Evolutionary conservation across 2,797 vertebrate genomes (phyloP), one percentile per base, ranked within the genome.

Genomic region (Nothura maculosa): DNA sequence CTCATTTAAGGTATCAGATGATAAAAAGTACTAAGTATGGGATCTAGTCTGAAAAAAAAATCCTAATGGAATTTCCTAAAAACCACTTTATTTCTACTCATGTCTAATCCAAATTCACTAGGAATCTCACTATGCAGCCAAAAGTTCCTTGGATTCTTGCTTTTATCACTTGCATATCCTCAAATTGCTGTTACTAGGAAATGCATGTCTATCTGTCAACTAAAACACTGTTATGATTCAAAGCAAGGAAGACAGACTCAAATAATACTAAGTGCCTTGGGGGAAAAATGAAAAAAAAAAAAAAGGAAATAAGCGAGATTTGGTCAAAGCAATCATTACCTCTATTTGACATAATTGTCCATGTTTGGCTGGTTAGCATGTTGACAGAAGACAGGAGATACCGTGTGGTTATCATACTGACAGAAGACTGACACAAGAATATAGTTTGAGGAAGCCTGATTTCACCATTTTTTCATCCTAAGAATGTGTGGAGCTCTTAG

Each of bases 51-150:
- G 24, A 6, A 77, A 80, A 70, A 82, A 82, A 70, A 48, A 68
- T n/a, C 2, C 6, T 47, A 22, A 17, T 62, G 54, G 54, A 55
- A n/a, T 55, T 47, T 78, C 25, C 48, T 83, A 69, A 81, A 89
- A 72, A 34, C 42, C 28, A 54, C 30, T 91, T n/a, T n/a, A 0
- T 79, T 92, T 81, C 45, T 38, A 78, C 36, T 70, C 66, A 74
- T 85, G 14, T n/a, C 86, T 89, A 88, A 89, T 95, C 43, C 61
- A 91, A 92, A 89, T 78, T 83, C 62, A 66, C 54, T 62, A 78
- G 72, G 14, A 50, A 19, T 40, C 38, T 64, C 45, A 40, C 48
- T 81, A 36, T 12, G 17, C 62, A 20, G 34, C 27, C 72, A 55
- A 87, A 87, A 92, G 54, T 17, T 89, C 11, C 18, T 66, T 72